These are phyloP conservation scores for Aporophyla nigra DNA, from an alignment of 2,888 invertebrate species.

Conservation along the genomic window DNA sequence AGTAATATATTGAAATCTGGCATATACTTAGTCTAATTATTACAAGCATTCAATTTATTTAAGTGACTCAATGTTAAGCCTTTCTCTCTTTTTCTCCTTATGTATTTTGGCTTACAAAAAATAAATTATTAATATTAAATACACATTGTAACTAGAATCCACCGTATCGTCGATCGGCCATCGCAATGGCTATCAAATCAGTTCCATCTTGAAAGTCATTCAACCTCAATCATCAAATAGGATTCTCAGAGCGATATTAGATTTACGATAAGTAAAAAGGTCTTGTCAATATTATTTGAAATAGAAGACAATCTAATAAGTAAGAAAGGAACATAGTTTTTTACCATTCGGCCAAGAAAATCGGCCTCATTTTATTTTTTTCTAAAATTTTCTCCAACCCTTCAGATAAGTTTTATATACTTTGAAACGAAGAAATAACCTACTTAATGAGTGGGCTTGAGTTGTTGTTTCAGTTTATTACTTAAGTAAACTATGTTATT, in stretches of 20 bases:
- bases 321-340: slow-evolving; percentile 11
- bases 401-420: background rate
- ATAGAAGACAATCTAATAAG: slow-evolving; percentile 30
- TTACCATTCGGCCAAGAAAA: background rate
- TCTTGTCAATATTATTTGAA: slow-evolving; percentile 44
- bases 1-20: too few species aligned
- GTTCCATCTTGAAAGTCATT: slow-evolving; percentile 9
- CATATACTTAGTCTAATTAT: too few species aligned
- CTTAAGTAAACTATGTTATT: slow-evolving; percentile 30
- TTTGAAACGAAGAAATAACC: slow-evolving; percentile 2
- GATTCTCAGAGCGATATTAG: slow-evolving; percentile 15
- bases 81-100: too few species aligned
- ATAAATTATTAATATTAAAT: too few species aligned
- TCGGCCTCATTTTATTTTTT: background rate
- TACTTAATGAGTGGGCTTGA: background rate
- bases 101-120: too few species aligned
- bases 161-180: background rate
- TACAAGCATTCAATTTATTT: too few species aligned
- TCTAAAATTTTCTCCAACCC: background rate
- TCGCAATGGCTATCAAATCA: background rate
- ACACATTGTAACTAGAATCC: background rate
- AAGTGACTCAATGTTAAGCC: too few species aligned
- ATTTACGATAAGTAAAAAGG: slow-evolving; percentile 34
- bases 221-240: background rate
- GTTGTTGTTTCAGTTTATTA: slow-evolving; percentile 18